phyloP scores from a whole-genome alignment of 2,797 vertebrate species.

The Sarcophilus harrisii region DNA sequence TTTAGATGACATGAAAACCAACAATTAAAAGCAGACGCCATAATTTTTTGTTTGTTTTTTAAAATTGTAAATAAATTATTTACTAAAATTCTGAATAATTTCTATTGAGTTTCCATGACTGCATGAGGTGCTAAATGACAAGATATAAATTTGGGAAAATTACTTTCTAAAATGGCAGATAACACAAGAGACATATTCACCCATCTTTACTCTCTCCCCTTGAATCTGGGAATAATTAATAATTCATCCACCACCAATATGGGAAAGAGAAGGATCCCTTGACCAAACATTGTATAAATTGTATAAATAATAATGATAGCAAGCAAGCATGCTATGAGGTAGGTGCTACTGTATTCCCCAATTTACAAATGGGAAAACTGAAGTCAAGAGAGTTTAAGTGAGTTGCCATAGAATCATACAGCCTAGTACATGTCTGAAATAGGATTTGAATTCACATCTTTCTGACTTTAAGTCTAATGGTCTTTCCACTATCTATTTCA shows the following conservation, averaged over 20 bases:
- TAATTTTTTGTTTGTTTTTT: background rate
- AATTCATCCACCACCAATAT: background rate
- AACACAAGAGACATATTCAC: background rate
- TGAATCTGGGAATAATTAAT: background rate
- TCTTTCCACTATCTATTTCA: background rate
- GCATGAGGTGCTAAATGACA: background rate
- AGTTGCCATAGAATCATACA: background rate
- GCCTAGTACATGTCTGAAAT: background rate
- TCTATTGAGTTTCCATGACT: background rate
- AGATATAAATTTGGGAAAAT: background rate
- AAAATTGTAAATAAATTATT: background rate
- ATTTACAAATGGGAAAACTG: background rate
- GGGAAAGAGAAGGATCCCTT: background rate
- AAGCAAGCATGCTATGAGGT: background rate
- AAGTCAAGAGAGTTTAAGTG: background rate
- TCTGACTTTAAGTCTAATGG: background rate
- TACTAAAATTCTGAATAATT: background rate
- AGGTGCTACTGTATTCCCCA: background rate
- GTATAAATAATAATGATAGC: background rate
- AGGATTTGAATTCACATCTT: background rate
- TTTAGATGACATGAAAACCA: slow-evolving; percentile 7
- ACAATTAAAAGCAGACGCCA: slow-evolving; percentile 28
- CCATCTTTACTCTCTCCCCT: background rate
- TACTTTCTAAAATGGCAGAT: background rate
- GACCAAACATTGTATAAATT: background rate